Conservation (phyloP, 2,797 vertebrate genomes). For the Cygnus olor region DNA sequence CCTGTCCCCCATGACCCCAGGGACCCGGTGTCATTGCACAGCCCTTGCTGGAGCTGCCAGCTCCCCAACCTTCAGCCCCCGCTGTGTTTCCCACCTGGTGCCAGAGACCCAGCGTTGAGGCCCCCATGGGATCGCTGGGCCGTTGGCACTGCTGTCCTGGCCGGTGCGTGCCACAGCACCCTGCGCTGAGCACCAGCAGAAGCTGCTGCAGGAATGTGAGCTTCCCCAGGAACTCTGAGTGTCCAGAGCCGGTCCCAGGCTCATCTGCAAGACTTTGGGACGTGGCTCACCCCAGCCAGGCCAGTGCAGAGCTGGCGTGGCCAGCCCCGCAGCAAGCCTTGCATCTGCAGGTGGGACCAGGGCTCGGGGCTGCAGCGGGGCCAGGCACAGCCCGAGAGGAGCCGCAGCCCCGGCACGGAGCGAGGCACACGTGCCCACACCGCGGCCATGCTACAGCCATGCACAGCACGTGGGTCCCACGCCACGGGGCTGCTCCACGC, state of each 20-base stretch:
- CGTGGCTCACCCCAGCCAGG: neutral
- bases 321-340: neutral
- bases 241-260: rapidly evolving
- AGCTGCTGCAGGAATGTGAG: neutral
- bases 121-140: rapidly evolving
- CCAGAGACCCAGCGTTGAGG: rapidly evolving
- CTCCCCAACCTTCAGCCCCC: rapidly evolving
- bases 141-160: neutral
- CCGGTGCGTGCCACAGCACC: neutral
- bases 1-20: rapidly evolving
- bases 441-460: neutral
- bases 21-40: neutral
- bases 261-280: rapidly evolving
- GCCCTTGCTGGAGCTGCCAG: neutral
- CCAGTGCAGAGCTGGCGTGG: rapidly evolving
- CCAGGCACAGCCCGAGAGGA: too few relatives aligned
- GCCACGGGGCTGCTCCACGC: neutral
- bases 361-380: neutral
- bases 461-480: rapidly evolving
- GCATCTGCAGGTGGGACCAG: neutral
- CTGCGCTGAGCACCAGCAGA: neutral
- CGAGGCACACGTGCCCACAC: neutral
- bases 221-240: neutral
- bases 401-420: neutral
- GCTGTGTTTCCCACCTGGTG: neutral